Conservation (phyloP, 1,140 invertebrate genomes). For the Pogonus chalceus region DNA sequence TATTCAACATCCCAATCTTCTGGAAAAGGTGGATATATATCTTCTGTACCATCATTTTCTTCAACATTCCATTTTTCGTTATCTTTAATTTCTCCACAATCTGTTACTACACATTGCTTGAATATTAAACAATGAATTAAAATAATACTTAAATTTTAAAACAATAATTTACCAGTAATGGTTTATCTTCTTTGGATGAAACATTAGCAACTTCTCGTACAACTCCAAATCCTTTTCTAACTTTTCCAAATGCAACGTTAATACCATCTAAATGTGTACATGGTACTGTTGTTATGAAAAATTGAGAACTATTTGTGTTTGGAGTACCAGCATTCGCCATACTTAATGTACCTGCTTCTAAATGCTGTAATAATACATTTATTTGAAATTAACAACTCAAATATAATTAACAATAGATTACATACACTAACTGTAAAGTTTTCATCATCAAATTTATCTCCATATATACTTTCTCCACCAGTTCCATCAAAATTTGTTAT, state of each 20-base stretch:
- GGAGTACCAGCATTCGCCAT: slow-evolving; percentile 88
- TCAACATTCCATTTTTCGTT: slow-evolving; percentile 52
- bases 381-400: slow-evolving; percentile 3
- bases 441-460: slow-evolving; percentile 80
- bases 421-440: slow-evolving; percentile 63
- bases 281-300: slow-evolving; percentile 81
- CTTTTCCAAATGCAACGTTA: slow-evolving; percentile 85
- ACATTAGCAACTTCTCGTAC: slow-evolving; percentile 54
- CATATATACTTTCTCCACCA: slow-evolving; percentile 91
- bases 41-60: slow-evolving; percentile 58
- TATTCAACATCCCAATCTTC: slow-evolving; percentile 50
- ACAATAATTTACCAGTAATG: slow-evolving; percentile 39
- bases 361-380: slow-evolving; percentile 41
- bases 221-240: slow-evolving; percentile 59
- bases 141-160: not conserved
- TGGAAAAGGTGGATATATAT: slow-evolving; percentile 62
- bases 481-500: slow-evolving; percentile 72
- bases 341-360: slow-evolving; percentile 62
- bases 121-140: slow-evolving; percentile 19
- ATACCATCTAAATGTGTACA: slow-evolving; percentile 78
- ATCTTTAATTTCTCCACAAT: slow-evolving; percentile 61
- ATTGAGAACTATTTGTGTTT: slow-evolving; percentile 88
- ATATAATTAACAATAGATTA: slow-evolving; percentile 7
- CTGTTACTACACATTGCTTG: slow-evolving; percentile 51
- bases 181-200: slow-evolving; percentile 43